Conservation (phyloP, 1,140 invertebrate species). For the Belonocnema kinseyi region DNA sequence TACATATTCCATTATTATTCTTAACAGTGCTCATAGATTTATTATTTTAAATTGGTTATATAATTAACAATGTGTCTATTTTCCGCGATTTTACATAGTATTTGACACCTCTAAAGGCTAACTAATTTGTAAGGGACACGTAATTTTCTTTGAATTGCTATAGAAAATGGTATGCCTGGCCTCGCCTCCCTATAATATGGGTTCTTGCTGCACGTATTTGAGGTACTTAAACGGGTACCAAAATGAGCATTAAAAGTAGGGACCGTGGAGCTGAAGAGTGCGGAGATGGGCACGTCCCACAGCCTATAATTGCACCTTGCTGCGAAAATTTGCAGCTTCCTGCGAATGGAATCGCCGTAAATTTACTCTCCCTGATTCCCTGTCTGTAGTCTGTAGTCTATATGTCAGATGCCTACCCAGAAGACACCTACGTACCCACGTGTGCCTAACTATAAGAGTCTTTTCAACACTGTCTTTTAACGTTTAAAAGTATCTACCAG, state of each 20-base stretch:
- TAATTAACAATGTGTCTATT: no score
- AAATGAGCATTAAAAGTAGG: slow-evolving; percentile 11
- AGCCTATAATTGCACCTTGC: slow-evolving; percentile 44
- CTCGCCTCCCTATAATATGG: not conserved
- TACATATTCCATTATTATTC: no score
- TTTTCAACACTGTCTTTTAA: slow-evolving; percentile 1
- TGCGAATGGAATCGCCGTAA: slow-evolving; percentile 42
- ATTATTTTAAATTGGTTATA: no score
- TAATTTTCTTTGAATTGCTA: no score
- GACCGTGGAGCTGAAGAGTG: no score
- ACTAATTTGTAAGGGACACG: no score
- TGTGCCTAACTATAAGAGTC: slow-evolving; percentile 2
- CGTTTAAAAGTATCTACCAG: slow-evolving; percentile 9
- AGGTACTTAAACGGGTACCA: slow-evolving; percentile 3
- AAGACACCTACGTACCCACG: not conserved
- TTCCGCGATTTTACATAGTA: no score
- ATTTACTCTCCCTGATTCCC: slow-evolving; percentile 36
- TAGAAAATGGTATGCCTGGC: no score
- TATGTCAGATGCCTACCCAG: slow-evolving; percentile 28
- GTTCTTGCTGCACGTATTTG: not conserved
- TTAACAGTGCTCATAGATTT: no score
- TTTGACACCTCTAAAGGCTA: no score
- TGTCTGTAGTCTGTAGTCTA: slow-evolving; percentile 1
- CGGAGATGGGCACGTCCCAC: slow-evolving; percentile 20
- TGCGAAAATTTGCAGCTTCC: slow-evolving; percentile 49